Evolutionary conservation across 2,888 invertebrate species (phyloP).

Genomic region (Drosophila kambysellisi): DNA sequence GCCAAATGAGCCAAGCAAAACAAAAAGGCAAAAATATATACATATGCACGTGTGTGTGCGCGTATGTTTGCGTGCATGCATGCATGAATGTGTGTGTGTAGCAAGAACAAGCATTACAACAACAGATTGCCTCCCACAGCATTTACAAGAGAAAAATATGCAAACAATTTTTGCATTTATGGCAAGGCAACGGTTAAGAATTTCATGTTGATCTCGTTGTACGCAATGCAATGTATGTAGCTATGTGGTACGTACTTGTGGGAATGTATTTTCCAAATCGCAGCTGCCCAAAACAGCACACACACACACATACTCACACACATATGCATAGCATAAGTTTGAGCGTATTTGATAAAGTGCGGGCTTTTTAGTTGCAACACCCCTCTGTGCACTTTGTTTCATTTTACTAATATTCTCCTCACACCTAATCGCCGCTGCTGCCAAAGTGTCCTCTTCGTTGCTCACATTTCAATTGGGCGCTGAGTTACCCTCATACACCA

Average conservation of each 20-base stretch:
- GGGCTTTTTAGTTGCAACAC: conserved; percentile 35
- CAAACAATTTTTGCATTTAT: conserved; percentile 62
- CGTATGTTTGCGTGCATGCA: not conserved
- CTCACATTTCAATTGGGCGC: conserved; percentile 53
- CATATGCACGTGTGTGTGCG: conserved; percentile 9
- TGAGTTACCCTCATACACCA: conserved; percentile 63
- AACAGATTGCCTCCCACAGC: conserved; percentile 17
- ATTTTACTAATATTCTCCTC: conserved; percentile 37
- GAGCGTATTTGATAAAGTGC: conserved; percentile 43
- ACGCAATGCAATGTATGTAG: conserved; percentile 19
- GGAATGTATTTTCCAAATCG: conserved; percentile 46
- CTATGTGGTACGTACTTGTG: conserved; percentile 28
- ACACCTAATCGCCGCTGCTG: conserved; percentile 41
- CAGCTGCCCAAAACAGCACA: conserved; percentile 41
- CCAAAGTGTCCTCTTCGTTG: conserved; percentile 51
- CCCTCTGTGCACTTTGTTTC: conserved; percentile 51
- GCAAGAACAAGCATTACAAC: conserved; percentile 35
- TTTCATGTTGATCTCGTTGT: conserved; percentile 54
- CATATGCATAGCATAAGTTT: conserved; percentile 53
- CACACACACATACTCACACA: not conserved
- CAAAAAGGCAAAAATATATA: conserved; percentile 74
- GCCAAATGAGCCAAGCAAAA: conserved; percentile 78
- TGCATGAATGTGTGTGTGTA: conserved; percentile 10
- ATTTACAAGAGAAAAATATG: conserved; percentile 51
- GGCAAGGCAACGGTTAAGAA: conserved; percentile 47